Percentiles rank a stretch among this genome's conserved stretches.
Evolutionary conservation across 2,797 vertebrate species (phyloP).

Genomic region (Spondyliosoma cantharus): DNA sequence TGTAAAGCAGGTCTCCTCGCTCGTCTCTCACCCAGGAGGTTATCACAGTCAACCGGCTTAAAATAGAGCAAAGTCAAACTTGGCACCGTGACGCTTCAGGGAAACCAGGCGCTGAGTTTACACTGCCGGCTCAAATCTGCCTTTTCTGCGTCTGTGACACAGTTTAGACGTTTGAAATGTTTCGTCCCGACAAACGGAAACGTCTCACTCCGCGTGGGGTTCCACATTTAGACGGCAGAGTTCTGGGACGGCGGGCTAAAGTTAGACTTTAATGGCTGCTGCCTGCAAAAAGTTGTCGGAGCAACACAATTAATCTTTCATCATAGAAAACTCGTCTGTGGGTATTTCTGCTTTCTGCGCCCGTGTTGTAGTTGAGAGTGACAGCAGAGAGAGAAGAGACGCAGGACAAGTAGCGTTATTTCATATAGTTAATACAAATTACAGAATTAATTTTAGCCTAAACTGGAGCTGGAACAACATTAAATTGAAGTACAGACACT

Average conservation of each 20-base stretch:
- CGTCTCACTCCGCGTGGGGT: slow-evolving; percentile 39
- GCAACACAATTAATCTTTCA: background rate
- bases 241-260: slow-evolving; percentile 6
- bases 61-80: slow-evolving; percentile 64
- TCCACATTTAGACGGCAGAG: slow-evolving; percentile 39
- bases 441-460: no score
- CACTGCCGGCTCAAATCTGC: slow-evolving; percentile 42
- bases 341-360: background rate
- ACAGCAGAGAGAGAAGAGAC: no score
- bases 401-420: no score
- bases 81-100: slow-evolving; percentile 45
- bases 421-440: no score
- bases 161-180: slow-evolving; percentile 61
- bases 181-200: slow-evolving; percentile 62
- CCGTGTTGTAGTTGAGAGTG: no score
- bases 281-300: slow-evolving; percentile 5
- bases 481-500: no score
- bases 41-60: slow-evolving; percentile 54
- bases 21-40: slow-evolving; percentile 47
- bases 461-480: no score
- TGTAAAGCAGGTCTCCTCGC: slow-evolving; percentile 56
- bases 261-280: slow-evolving; percentile 30
- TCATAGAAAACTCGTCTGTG: background rate
- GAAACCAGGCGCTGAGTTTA: slow-evolving; percentile 55
- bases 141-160: slow-evolving; percentile 58